Percentiles rank a stretch among this genome's conserved stretches.
Conservation (phyloP, 2,888 invertebrate species). For the Julus scanicus region DNA sequence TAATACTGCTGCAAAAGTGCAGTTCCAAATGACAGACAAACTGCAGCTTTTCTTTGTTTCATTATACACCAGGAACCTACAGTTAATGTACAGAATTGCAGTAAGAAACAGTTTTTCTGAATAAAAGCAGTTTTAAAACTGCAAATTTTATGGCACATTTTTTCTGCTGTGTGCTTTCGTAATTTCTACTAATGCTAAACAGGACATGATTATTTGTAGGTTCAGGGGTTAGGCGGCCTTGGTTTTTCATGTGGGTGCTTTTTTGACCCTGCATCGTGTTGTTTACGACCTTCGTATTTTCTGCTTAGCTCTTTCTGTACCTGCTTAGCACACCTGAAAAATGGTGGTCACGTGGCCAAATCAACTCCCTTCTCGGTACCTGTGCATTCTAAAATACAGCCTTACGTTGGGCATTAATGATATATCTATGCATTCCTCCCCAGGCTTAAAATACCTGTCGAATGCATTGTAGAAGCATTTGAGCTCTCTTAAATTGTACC, state of each 20-base stretch:
- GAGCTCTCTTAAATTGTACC: neutral
- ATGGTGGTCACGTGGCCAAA: neutral
- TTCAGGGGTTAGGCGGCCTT: constrained; percentile 28
- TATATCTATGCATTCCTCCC: neutral
- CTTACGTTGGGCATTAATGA: constrained; percentile 1
- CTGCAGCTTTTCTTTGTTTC: too few species aligned
- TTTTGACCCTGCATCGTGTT: constrained; percentile 25
- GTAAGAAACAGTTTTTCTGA: too few species aligned
- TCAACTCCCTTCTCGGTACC: constrained; percentile 10
- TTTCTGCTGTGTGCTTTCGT: neutral
- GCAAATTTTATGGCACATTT: too few species aligned
- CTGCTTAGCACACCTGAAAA: neutral
- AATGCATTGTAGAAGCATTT: neutral
- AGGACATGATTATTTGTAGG: constrained; percentile 27
- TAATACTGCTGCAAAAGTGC: too few species aligned
- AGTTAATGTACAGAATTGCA: too few species aligned
- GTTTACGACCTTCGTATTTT: constrained; percentile 25
- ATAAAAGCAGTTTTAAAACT: too few species aligned
- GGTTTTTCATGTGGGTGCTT: constrained; percentile 22
- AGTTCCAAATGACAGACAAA: too few species aligned
- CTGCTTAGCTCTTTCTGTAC: neutral
- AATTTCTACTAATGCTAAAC: neutral
- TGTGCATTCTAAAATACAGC: neutral
- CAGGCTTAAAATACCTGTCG: neutral
- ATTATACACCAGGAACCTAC: too few species aligned